Evolutionary conservation across 1,140 invertebrate species (phyloP).

Genomic region (Atta cephalotes): DNA sequence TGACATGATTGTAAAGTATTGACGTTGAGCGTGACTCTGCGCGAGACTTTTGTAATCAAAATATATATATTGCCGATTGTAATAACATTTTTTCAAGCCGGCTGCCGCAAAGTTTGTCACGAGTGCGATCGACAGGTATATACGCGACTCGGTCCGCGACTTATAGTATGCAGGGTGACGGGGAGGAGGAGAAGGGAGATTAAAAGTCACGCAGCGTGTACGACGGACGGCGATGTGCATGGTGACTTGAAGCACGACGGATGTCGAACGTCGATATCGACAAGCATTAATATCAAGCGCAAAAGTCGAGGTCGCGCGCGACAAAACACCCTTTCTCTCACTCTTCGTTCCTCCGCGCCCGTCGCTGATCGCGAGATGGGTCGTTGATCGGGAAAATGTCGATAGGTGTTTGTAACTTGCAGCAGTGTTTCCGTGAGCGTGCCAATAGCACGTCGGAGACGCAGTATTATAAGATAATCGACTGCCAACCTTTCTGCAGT

Average conservation of each 20-base stretch:
- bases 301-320: conserved; percentile 59
- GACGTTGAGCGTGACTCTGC: background rate
- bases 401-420: conserved; percentile 53
- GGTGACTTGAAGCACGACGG: conserved; percentile 44
- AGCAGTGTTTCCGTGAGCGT: conserved; percentile 53
- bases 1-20: background rate
- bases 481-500: conserved; percentile 50
- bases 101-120: conserved; percentile 21
- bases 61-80: conserved; percentile 2
- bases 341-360: background rate
- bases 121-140: conserved; percentile 48
- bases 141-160: conserved; percentile 25
- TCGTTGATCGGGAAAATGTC: conserved; percentile 53
- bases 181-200: conserved; percentile 11
- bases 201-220: conserved; percentile 56
- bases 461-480: conserved; percentile 62
- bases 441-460: conserved; percentile 49
- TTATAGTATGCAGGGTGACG: conserved; percentile 28
- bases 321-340: conserved; percentile 62
- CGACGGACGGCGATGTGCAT: conserved; percentile 22
- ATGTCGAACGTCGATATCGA: conserved; percentile 60
- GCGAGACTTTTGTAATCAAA: conserved; percentile 8
- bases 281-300: conserved; percentile 59
- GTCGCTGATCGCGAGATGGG: conserved; percentile 49
- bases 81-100: background rate